A percentile compares a stretch with the other conserved stretches of the same genome.
Evolutionary conservation across 2,797 vertebrate genomes (phyloP).

Genomic region (Macropodus opercularis): DNA sequence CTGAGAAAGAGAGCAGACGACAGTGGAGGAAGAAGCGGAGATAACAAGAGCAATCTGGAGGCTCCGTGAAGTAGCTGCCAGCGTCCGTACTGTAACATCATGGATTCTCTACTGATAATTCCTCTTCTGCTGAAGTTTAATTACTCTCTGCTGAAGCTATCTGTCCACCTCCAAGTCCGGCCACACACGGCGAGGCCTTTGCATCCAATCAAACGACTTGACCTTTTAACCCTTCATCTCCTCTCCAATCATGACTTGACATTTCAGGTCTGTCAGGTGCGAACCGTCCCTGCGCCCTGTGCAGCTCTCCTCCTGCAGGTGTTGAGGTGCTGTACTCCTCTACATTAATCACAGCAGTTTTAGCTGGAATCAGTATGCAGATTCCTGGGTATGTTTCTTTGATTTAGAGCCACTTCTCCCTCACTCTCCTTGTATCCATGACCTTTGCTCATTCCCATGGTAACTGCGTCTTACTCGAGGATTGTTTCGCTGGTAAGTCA

Average conservation of each 20-base stretch:
- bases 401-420: conserved; percentile 50
- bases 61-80: conserved; percentile 22
- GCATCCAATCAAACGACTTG: conserved; percentile 65
- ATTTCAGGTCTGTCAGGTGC: conserved; percentile 72
- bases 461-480: conserved; percentile 70
- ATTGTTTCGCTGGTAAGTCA: conserved; percentile 73
- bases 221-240: conserved; percentile 71
- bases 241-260: conserved; percentile 64
- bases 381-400: conserved; percentile 57
- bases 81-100: conserved; percentile 43
- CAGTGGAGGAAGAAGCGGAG: conserved; percentile 18
- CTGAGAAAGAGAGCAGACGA: conserved; percentile 31
- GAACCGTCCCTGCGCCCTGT: conserved; percentile 37
- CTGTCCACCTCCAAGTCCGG: conserved; percentile 40
- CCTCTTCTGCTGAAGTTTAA: conserved; percentile 58
- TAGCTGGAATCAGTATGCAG: conserved; percentile 50
- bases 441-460: conserved; percentile 78
- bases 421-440: conserved; percentile 65
- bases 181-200: conserved; percentile 41
- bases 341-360: conserved; percentile 62
- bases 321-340: conserved; percentile 27
- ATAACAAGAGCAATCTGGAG: conserved; percentile 26
- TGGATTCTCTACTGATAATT: conserved; percentile 54
- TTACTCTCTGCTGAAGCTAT: conserved; percentile 52
- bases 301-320: conserved; percentile 5